These are phyloP conservation scores for Vireo griseus DNA, from an alignment of 2,797 vertebrate species.

Conservation along the genomic window DNA sequence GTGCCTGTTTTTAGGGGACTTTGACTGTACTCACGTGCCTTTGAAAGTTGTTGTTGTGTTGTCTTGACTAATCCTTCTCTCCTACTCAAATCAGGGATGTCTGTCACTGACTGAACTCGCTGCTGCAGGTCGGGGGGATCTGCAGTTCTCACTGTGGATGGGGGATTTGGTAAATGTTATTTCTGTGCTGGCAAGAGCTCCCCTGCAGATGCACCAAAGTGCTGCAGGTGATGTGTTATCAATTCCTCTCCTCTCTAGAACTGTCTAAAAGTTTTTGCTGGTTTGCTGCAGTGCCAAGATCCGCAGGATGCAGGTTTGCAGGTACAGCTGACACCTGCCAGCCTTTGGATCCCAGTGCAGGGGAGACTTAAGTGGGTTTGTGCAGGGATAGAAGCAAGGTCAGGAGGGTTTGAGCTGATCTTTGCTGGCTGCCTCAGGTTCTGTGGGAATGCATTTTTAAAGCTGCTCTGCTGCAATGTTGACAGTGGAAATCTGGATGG, in stretches of 20 bases:
- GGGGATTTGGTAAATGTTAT: neutral
- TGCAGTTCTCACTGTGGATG: neutral
- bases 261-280: neutral
- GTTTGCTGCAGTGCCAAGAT: neutral
- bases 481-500: neutral
- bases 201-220: neutral
- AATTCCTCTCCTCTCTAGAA: neutral
- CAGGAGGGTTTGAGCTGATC: neutral
- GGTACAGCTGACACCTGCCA: neutral
- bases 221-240: neutral
- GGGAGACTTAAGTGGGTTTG: neutral
- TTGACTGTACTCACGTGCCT: neutral
- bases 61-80: neutral
- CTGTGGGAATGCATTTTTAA: neutral
- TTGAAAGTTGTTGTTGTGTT: neutral
- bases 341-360: rapidly evolving
- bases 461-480: neutral
- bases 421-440: neutral
- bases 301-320: neutral
- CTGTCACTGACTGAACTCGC: rapidly evolving
- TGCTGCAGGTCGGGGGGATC: rapidly evolving
- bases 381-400: neutral
- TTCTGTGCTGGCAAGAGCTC: neutral
- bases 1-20: neutral
- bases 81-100: neutral